Base-by-base conservation (phyloP, 2,888 invertebrate genomes). In the Lycocerus yunnanus region DNA sequence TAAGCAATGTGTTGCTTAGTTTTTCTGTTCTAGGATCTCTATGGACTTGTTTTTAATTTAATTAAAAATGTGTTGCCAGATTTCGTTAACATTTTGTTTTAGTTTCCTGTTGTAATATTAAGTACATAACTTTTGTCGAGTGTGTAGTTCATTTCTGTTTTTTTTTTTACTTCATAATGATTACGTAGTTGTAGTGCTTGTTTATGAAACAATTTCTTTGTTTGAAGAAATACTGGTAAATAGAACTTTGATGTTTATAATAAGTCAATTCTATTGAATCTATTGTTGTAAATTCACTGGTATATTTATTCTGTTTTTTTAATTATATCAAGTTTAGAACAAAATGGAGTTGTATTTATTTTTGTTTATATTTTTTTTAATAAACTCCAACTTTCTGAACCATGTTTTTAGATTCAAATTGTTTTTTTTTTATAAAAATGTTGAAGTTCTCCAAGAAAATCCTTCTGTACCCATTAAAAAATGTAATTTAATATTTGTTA, bases 91-190 rank as follows among this genome's bases (percentile, higher is more conserved):
- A 43, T 43, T 43, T 27, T n/a, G 6, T 2, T 43, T n/a, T n/a
- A 43, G 6, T 43, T 43, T 43, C n/a, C 13, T n/a, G 43, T 43
- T n/a, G 3, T 43, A 43, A 43, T 43, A 43, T 13, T 43, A 43
- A 43, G 43, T 43, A n/a, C 43, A 43, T 43, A 43, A 43, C 43
- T 43, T 43, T 5, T 43, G 43, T 43, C 43, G 8, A 43, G 43
- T 43, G 43, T 43, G 43, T 43, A 43, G 43, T 43, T 70, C 70
- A 43, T 63, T 11, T 15, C 18, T 18, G 11, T 70, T 63, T 69
- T 69, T 27, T 24, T 9, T 69, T 60, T 70, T 70, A 16, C 16
- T 69, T 63, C 63, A 27, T 61, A 65, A 65, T 13, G 13, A n/a
- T 43, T 43, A 43, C 43, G 18, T 69, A 70, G 15, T 15, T 65